Conservation (phyloP, 2,888 invertebrate species). For the Chrysina gloriosa region DNA sequence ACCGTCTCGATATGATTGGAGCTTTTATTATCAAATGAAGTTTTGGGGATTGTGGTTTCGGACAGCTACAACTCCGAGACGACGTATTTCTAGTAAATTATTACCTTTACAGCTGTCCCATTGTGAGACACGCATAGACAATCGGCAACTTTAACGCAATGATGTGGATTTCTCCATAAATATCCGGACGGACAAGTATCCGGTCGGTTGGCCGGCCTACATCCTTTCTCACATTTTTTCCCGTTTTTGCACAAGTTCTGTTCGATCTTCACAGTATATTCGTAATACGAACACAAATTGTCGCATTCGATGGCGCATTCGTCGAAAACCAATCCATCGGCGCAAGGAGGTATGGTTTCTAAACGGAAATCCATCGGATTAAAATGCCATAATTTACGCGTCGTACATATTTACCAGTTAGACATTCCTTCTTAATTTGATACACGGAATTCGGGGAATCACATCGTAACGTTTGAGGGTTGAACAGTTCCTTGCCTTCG, state of each 20-base stretch:
- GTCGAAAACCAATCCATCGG: conserved; percentile 69
- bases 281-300: conserved; percentile 76
- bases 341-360: conserved; percentile 51
- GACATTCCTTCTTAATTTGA: neutral
- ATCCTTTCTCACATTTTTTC: conserved; percentile 62
- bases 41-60: too few species aligned
- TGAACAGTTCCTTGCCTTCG: neutral
- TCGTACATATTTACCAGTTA: neutral
- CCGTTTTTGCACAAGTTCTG: conserved; percentile 65
- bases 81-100: too few species aligned
- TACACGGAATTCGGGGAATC: neutral
- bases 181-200: conserved; percentile 70
- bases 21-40: too few species aligned
- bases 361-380: too few species aligned
- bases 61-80: too few species aligned
- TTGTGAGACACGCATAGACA: conserved; percentile 80
- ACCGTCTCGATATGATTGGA: too few species aligned
- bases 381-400: neutral
- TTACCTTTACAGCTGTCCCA: conserved; percentile 60
- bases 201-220: conserved; percentile 54
- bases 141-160: conserved; percentile 78
- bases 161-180: conserved; percentile 77
- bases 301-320: conserved; percentile 81
- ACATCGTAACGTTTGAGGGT: neutral
- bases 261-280: conserved; percentile 59